Conservation (phyloP, 2,113 vertebrate genomes). For the Cyprinodon variegatus region DNA sequence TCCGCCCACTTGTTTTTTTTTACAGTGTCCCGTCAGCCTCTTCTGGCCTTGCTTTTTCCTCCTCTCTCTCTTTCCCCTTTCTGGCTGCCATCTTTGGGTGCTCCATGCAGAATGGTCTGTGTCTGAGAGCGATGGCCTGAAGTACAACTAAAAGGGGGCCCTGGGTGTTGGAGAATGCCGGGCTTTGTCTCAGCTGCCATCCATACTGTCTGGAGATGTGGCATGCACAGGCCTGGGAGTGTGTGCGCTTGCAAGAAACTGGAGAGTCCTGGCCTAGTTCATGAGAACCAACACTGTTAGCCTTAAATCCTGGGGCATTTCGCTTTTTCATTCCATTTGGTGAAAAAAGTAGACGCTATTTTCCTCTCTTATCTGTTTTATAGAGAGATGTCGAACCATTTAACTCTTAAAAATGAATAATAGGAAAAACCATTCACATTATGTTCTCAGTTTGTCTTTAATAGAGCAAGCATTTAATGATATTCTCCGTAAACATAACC, state of each 20-base stretch:
- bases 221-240: conserved; percentile 63
- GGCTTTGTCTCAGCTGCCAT: conserved; percentile 80
- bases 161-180: conserved; percentile 68
- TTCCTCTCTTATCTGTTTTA: conserved; percentile 8
- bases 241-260: conserved; percentile 77
- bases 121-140: conserved; percentile 78
- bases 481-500: neutral
- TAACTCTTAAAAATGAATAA: neutral
- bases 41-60: conserved; percentile 51
- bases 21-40: conserved; percentile 28
- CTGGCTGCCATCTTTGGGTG: conserved; percentile 59
- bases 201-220: conserved; percentile 75
- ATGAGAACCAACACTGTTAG: neutral
- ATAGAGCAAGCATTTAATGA: neutral
- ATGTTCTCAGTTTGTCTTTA: neutral
- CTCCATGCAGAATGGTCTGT: conserved; percentile 69
- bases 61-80: conserved; percentile 40
- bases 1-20: conserved; percentile 57
- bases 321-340: conserved; percentile 9
- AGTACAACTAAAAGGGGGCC: conserved; percentile 76
- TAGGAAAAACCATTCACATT: conserved; percentile 51
- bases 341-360: neutral
- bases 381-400: conserved; percentile 18
- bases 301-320: neutral
- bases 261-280: conserved; percentile 42